Percentiles rank a stretch among this genome's conserved stretches.
Evolutionary conservation across 2,113 vertebrate genomes (phyloP).

Genomic region (Barnardius zonarius): DNA sequence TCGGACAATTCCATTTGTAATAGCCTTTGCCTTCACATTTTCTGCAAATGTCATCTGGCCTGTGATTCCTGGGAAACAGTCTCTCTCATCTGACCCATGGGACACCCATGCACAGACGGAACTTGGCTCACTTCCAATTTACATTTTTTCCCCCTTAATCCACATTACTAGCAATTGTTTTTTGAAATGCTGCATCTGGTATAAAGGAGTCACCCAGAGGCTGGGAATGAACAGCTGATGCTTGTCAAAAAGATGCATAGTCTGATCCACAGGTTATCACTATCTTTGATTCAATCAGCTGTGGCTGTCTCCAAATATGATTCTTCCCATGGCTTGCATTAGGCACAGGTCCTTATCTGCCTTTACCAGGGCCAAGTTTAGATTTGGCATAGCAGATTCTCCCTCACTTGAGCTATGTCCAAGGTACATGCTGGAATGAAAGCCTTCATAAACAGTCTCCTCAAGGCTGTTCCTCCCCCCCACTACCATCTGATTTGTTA

Average conservation of each 20-base stretch:
- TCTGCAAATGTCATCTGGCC: constrained; percentile 57
- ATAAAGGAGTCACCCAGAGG: constrained; percentile 56
- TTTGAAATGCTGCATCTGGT: constrained; percentile 59
- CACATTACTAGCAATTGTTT: constrained; percentile 49
- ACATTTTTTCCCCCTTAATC: neutral
- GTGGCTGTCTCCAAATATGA: constrained; percentile 45
- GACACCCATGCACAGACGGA: constrained; percentile 11
- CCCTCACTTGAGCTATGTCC: constrained; percentile 63
- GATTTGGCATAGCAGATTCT: constrained; percentile 65
- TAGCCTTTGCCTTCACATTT: constrained; percentile 47
- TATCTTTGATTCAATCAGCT: constrained; percentile 60
- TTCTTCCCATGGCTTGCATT: constrained; percentile 56
- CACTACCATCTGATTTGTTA: constrained; percentile 52
- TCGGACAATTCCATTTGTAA: constrained; percentile 23
- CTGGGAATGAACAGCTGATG: constrained; percentile 55
- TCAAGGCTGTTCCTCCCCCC: constrained; percentile 43
- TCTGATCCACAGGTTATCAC: constrained; percentile 62
- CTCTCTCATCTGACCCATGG: constrained; percentile 59
- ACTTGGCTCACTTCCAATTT: constrained; percentile 28
- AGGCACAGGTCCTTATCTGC: constrained; percentile 66
- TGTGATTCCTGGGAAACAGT: constrained; percentile 57
- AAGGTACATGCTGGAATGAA: constrained; percentile 66
- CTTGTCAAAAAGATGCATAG: constrained; percentile 59
- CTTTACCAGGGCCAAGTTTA: constrained; percentile 64
- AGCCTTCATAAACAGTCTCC: constrained; percentile 58